A percentile compares a stretch with the other conserved stretches of the same genome.
Conservation (phyloP, 1,140 invertebrate species). For the Atta texana region DNA sequence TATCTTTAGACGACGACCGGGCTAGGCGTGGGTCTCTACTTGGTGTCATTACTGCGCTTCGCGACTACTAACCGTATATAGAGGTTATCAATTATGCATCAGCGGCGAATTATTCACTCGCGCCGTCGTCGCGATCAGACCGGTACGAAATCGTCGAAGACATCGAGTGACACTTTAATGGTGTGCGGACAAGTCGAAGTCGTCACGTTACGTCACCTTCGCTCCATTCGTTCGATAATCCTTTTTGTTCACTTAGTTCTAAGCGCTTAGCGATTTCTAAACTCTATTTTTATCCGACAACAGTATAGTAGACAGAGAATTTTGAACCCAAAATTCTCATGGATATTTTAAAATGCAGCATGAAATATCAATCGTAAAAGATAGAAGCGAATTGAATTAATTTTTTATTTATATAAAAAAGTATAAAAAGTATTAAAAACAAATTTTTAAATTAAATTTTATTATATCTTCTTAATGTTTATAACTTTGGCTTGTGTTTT, state of each 20-base stretch:
- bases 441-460: no score
- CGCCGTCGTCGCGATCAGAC: slow-evolving; percentile 68
- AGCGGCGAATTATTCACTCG: slow-evolving; percentile 69
- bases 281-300: background rate
- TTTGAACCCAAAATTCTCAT: background rate
- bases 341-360: background rate
- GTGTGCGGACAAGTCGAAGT: slow-evolving; percentile 71
- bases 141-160: slow-evolving; percentile 49
- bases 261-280: background rate
- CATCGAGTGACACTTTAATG: slow-evolving; percentile 72
- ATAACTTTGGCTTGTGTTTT: no score
- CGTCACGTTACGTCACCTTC: slow-evolving; percentile 58
- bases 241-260: slow-evolving; percentile 41
- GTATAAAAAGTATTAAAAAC: no score
- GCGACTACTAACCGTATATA: slow-evolving; percentile 65
- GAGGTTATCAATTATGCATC: slow-evolving; percentile 70
- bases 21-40: slow-evolving; percentile 42
- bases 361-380: background rate
- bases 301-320: background rate
- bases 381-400: no score
- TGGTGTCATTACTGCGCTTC: slow-evolving; percentile 46
- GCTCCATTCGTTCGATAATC: slow-evolving; percentile 64
- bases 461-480: no score
- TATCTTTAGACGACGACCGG: slow-evolving; percentile 67
- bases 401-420: no score